Conservation (phyloP, 2,113 vertebrate genomes). For the Lycaon pictus region DNA sequence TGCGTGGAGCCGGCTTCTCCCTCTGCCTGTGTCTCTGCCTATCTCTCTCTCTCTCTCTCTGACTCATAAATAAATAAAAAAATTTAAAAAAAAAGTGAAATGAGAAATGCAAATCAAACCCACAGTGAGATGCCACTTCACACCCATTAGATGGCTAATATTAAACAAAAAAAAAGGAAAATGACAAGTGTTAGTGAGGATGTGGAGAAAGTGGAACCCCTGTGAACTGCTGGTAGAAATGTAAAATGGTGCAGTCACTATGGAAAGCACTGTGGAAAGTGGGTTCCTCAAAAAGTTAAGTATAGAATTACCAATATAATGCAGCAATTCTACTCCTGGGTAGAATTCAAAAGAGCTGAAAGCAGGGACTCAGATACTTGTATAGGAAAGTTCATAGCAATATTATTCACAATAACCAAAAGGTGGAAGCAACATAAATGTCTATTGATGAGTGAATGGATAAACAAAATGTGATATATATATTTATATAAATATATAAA, state of each 20-base stretch:
- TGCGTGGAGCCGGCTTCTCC: too few species aligned
- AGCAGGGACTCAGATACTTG: conserved; percentile 17
- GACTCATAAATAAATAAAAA: too few species aligned
- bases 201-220: conserved; percentile 24
- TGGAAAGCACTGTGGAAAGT: not conserved
- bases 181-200: not conserved
- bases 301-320: not conserved
- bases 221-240: not conserved
- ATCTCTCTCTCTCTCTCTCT: too few species aligned
- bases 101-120: conserved; percentile 50
- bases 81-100: not conserved
- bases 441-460: not conserved
- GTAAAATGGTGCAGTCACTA: not conserved
- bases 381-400: not conserved
- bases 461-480: conserved; percentile 1
- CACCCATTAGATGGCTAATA: conserved; percentile 5
- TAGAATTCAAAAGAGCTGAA: conserved; percentile 34
- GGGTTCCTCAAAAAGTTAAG: conserved; percentile 10
- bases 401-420: conserved; percentile 11
- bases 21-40: too few species aligned
- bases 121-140: conserved; percentile 9
- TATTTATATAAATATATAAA: too few species aligned
- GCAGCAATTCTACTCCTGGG: not conserved
- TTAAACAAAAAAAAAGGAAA: not conserved
- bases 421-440: not conserved